Base-by-base conservation (phyloP, 30 jellyfish, hydroid and myxozoan species). In the Phacellophora camtschatica region DNA sequence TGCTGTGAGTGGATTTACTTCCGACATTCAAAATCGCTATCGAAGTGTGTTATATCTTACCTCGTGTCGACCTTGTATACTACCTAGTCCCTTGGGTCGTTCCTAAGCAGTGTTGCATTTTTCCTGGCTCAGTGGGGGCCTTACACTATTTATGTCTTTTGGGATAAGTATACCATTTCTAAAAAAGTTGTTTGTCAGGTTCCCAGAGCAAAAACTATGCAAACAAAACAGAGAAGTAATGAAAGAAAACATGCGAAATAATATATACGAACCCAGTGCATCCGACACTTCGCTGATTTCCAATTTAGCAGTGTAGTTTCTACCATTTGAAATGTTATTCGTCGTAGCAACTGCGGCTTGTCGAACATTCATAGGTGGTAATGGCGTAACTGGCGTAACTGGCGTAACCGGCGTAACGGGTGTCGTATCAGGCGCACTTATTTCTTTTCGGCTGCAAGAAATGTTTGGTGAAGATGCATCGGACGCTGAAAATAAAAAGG, bases 321-420 rank as follows among this genome's bases (percentile, higher is more conserved):
- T 58, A 0, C 83, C 91, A 12, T 24, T 70, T 2, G 59, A 37
- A 9, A 64, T 68, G 12, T 46, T 65, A 31, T 49, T 65, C 10
- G 74, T 42, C 9, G 67, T 0, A 12, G 83, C 16, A n/a, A 65
- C 74, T 1, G 91, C 91, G 18, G 91, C 65, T 24, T 80, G 91
- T 34, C 91, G 66, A 27, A 80, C 59, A 37, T 80, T 64, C 6
- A 41, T 3, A 3, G 91, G 91, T 23, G 91, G 91, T 46, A 80
- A 42, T 8, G 78, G 34, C 50, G 88, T 16, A 5, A 73, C 72
- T 0, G 91, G 69, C 25, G 48, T n/a, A 0, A 24, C 57, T 13
- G 15, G 46, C 16, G 66, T 45, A 30, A 77, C 19, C 5, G 15
- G 54, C 22, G 41, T 1, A 2, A 1, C 57, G n/a, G n/a, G n/a